Evolutionary conservation across 1,140 invertebrate species (phyloP).

Genomic region (Holotrichia oblita): DNA sequence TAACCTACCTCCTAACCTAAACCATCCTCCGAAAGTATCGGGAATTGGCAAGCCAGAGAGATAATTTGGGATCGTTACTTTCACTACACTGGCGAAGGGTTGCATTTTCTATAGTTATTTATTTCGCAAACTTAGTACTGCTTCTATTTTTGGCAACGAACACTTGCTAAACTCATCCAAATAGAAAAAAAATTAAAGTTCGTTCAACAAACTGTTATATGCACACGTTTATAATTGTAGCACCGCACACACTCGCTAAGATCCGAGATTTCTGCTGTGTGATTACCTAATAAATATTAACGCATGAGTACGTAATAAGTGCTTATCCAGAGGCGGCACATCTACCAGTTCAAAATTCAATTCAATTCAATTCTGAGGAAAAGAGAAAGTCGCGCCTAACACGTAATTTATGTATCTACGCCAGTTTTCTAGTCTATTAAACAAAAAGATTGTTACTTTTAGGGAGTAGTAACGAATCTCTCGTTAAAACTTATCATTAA

Average conservation of each 20-base stretch:
- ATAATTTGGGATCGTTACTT: slow-evolving; percentile 80
- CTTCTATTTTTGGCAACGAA: background rate
- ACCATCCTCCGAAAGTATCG: slow-evolving; percentile 80
- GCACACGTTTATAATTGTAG: too few relatives aligned
- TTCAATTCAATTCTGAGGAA: background rate
- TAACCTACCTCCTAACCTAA: slow-evolving; percentile 75
- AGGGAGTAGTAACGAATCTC: too few relatives aligned
- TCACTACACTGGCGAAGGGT: slow-evolving; percentile 72
- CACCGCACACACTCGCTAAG: too few relatives aligned
- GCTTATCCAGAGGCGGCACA: too few relatives aligned
- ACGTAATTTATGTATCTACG: background rate
- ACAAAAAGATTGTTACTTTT: background rate
- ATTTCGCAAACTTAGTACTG: background rate
- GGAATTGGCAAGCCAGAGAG: slow-evolving; percentile 79
- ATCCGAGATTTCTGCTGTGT: too few relatives aligned
- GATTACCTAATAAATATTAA: too few relatives aligned
- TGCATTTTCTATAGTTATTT: slow-evolving; percentile 36
- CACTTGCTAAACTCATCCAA: background rate
- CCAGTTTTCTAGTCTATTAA: background rate
- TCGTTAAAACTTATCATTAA: too few relatives aligned
- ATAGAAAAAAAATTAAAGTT: too few relatives aligned
- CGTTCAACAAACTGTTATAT: too few relatives aligned
- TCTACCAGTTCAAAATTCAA: background rate
- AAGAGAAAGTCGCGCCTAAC: background rate
- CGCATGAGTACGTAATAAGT: too few relatives aligned